A percentile compares a stretch with the other conserved stretches of the same genome.
These are phyloP conservation scores for Sebastes wilsoni DNA, from an alignment of 2,797 vertebrate species.

Conservation along the genomic window DNA sequence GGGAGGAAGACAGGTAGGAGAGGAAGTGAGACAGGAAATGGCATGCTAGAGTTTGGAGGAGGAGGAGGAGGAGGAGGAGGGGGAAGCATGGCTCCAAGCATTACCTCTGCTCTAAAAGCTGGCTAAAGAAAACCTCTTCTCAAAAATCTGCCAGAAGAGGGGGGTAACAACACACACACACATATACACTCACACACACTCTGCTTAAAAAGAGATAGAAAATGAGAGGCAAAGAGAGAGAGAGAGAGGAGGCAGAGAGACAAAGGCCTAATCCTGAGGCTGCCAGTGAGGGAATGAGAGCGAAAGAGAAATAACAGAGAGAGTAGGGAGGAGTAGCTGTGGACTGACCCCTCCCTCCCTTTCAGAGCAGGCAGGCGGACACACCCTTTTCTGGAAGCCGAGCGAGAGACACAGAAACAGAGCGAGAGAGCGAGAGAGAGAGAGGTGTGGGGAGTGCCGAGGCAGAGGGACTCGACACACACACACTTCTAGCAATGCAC, in stretches of 20 bases:
- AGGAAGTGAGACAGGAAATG: constrained; percentile 48
- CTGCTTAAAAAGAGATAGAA: constrained; percentile 14
- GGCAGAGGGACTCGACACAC: constrained; percentile 24
- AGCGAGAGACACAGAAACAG: constrained; percentile 27
- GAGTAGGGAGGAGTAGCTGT: constrained; percentile 79
- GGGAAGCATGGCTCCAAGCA: constrained; percentile 13
- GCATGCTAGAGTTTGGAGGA: constrained; percentile 16
- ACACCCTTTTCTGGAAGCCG: constrained; percentile 82
- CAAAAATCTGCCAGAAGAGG: constrained; percentile 27
- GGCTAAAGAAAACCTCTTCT: constrained; percentile 1
- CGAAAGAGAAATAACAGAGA: constrained; percentile 68
- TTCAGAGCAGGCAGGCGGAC: constrained; percentile 75
- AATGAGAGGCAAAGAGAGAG: constrained; percentile 34
- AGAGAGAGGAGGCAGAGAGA: constrained; percentile 52
- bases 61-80: neutral
- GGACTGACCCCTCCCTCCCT: constrained; percentile 80
- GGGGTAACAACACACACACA: constrained; percentile 14
- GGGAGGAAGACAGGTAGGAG: constrained; percentile 27
- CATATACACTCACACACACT: neutral
- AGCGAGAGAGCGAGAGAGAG: neutral
- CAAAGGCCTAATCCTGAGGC: constrained; percentile 71
- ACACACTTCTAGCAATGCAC: constrained; percentile 2
- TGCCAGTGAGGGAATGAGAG: constrained; percentile 74
- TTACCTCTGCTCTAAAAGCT: constrained; percentile 48
- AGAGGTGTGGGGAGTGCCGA: constrained; percentile 41